phyloP scores from a whole-genome alignment of 2,888 invertebrate species.

The Athalia cordata region DNA sequence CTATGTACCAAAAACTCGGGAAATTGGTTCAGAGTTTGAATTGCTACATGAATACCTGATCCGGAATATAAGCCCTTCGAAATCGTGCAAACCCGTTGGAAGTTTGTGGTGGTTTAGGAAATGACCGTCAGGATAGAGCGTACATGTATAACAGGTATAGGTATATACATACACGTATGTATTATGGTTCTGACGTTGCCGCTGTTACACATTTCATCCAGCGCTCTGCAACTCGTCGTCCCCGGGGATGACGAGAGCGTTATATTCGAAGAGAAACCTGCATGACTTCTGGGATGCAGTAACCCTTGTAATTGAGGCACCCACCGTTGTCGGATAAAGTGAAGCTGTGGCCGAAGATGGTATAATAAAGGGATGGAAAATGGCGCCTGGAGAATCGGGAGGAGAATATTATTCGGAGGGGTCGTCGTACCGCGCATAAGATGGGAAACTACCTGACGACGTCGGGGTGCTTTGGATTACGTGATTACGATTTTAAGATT shows the following conservation, averaged over 20 bases:
- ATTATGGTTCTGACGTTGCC: neutral
- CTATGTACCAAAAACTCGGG: neutral
- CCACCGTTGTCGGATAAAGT: constrained; percentile 20
- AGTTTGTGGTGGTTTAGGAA: neutral
- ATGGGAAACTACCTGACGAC: neutral
- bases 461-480: constrained; percentile 19
- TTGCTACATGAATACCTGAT: neutral
- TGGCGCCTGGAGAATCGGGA: constrained; percentile 11
- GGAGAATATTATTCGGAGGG: no score
- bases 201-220: constrained; percentile 15
- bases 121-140: constrained; percentile 25
- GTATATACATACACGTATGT: neutral
- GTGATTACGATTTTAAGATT: constrained; percentile 32
- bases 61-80: neutral
- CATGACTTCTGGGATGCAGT: neutral
- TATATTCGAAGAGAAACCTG: constrained; percentile 25
- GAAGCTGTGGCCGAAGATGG: neutral
- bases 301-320: constrained; percentile 38
- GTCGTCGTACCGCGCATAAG: neutral
- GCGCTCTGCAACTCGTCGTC: constrained; percentile 33
- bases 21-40: no score
- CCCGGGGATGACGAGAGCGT: constrained; percentile 12
- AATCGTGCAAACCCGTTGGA: neutral
- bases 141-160: constrained; percentile 2
- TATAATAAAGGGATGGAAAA: neutral